phyloP scores from a whole-genome alignment of 1,140 invertebrate genomes.

The Uloborus diversus region DNA sequence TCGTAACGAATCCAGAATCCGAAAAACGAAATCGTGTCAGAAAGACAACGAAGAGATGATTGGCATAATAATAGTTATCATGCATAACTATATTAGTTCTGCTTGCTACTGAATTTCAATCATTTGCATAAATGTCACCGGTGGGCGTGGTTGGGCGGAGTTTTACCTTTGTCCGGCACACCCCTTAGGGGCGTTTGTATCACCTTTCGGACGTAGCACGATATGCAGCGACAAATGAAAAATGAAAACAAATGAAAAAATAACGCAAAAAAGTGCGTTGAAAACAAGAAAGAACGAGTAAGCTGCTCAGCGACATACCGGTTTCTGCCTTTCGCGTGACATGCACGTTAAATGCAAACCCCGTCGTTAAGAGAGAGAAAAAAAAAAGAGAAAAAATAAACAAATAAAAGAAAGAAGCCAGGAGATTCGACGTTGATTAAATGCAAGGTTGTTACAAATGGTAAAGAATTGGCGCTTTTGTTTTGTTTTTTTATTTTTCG shows the following conservation, averaged over 20 bases:
- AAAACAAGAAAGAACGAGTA: background rate
- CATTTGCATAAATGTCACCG: slow-evolving; percentile 53
- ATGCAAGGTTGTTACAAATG: no score
- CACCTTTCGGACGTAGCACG: slow-evolving; percentile 21
- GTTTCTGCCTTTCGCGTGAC: slow-evolving; percentile 9
- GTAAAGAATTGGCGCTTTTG: no score
- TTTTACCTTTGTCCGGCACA: slow-evolving; percentile 39
- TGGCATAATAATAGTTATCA: slow-evolving; percentile 44
- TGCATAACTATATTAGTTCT: slow-evolving; percentile 37
- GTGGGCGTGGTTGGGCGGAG: slow-evolving; percentile 38
- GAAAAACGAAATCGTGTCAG: background rate
- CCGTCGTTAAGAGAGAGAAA: slow-evolving; percentile 7
- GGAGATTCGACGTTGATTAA: no score
- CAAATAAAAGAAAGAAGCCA: no score
- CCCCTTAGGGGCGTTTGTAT: slow-evolving; percentile 36
- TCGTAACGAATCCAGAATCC: background rate
- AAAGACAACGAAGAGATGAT: background rate
- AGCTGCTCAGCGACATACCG: slow-evolving; percentile 29
- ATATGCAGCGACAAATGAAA: slow-evolving; percentile 6
- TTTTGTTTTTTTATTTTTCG: no score
- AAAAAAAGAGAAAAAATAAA: no score
- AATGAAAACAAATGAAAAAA: slow-evolving; percentile 16
- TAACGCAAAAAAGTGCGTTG: background rate
- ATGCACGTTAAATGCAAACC: slow-evolving; percentile 1
- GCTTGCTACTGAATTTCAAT: slow-evolving; percentile 46